Evolutionary conservation across 2,797 vertebrate genomes (phyloP).

Genomic region (Smutsia temminckii): DNA sequence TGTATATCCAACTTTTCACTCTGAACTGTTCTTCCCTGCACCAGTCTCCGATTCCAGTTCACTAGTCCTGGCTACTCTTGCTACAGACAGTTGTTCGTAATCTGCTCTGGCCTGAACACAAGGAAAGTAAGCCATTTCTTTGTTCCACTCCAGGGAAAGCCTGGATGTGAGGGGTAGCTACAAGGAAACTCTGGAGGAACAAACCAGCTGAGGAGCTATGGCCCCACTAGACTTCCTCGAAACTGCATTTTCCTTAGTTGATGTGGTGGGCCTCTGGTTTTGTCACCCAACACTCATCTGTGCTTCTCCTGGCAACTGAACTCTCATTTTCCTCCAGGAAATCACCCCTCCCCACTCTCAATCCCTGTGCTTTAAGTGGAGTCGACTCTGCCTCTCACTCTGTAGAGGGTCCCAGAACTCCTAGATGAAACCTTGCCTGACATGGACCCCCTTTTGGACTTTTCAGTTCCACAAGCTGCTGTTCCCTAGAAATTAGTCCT

Average conservation of each 20-base stretch:
- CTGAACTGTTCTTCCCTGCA: not conserved
- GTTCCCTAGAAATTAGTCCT: not conserved
- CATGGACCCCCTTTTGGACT: no score
- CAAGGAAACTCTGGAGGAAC: not conserved
- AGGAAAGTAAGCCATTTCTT: not conserved
- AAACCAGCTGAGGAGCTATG: not conserved
- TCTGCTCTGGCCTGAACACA: not conserved
- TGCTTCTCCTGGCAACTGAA: not conserved
- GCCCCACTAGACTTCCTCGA: not conserved
- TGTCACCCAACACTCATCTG: not conserved
- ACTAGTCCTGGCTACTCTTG: no score
- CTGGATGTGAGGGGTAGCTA: not conserved
- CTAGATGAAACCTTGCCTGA: not conserved
- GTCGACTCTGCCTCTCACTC: not conserved
- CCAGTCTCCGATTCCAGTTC: not conserved
- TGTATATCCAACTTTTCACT: not conserved
- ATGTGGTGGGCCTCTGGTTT: not conserved
- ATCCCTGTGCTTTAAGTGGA: not conserved
- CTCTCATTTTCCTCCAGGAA: not conserved
- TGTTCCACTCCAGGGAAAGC: not conserved
- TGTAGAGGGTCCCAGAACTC: not conserved
- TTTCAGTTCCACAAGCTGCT: not conserved
- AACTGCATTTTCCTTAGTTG: not conserved
- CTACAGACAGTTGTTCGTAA: not conserved
- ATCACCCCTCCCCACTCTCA: not conserved